These are phyloP conservation scores for Lampris incognitus DNA, from an alignment of 2,113 vertebrate genomes.

Conservation along the genomic window DNA sequence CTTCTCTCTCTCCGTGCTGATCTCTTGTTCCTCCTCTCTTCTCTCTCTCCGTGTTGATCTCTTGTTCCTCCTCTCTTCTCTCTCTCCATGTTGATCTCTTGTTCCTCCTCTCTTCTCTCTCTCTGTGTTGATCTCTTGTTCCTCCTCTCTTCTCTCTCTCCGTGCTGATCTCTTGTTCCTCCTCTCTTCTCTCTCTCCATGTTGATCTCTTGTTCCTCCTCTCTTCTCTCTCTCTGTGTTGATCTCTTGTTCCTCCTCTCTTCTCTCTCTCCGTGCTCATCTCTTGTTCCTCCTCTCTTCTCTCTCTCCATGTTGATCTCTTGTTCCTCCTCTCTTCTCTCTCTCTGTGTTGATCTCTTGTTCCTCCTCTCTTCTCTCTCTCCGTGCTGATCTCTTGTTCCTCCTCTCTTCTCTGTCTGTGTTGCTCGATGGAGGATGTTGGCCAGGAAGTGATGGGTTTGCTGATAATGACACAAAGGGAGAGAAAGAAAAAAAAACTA, in stretches of 20 bases:
- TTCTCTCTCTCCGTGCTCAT: background rate
- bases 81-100: no score
- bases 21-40: no score
- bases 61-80: no score
- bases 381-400: background rate
- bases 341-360: background rate
- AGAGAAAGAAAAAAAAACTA: slow-evolving; percentile 42
- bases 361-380: background rate
- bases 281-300: background rate
- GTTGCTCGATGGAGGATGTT: slow-evolving; percentile 64
- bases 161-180: background rate
- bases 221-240: background rate
- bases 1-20: no score
- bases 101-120: background rate
- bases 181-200: background rate
- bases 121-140: background rate
- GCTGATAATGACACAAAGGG: slow-evolving; percentile 69
- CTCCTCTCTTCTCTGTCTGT: background rate
- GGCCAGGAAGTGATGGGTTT: slow-evolving; percentile 68
- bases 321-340: background rate
- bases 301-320: background rate
- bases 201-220: background rate
- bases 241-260: background rate
- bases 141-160: background rate
- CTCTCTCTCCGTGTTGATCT: no score